Evolutionary conservation across 2,888 invertebrate genomes (phyloP).

Genomic region (Phania funesta): DNA sequence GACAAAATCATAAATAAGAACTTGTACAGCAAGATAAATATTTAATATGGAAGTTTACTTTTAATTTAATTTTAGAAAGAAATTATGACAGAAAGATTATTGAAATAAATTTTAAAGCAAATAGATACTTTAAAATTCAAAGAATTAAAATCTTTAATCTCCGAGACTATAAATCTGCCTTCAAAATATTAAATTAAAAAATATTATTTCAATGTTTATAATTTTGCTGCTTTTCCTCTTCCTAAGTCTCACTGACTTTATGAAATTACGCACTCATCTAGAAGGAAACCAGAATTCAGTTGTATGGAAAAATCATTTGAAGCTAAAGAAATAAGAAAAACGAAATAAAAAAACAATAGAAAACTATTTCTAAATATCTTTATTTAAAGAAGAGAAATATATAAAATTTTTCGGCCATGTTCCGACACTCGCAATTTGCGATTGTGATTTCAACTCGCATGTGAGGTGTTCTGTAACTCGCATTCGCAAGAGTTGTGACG

Average conservation of each 20-base stretch:
- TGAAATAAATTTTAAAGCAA: too few relatives aligned
- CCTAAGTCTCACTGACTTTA: neutral
- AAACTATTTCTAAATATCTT: too few relatives aligned
- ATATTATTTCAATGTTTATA: neutral
- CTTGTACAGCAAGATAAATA: neutral
- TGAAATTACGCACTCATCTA: slow-evolving; percentile 13
- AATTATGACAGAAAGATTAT: too few relatives aligned
- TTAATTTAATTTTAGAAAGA: neutral
- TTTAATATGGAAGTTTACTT: neutral
- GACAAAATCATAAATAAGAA: neutral
- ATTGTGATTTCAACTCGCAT: too few relatives aligned
- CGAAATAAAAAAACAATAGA: too few relatives aligned
- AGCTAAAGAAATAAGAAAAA: too few relatives aligned
- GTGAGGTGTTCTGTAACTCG: too few relatives aligned
- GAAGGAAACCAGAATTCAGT: neutral
- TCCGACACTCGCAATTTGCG: too few relatives aligned
- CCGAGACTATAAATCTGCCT: neutral
- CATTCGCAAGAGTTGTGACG: too few relatives aligned
- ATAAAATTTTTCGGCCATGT: too few relatives aligned
- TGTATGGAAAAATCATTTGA: neutral
- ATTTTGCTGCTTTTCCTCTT: neutral
- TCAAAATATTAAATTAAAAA: neutral
- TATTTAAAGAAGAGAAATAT: too few relatives aligned
- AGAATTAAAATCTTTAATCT: neutral
- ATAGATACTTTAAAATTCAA: too few relatives aligned